Conservation (phyloP, 2,797 vertebrate species). For the Malacoraja senta region DNA sequence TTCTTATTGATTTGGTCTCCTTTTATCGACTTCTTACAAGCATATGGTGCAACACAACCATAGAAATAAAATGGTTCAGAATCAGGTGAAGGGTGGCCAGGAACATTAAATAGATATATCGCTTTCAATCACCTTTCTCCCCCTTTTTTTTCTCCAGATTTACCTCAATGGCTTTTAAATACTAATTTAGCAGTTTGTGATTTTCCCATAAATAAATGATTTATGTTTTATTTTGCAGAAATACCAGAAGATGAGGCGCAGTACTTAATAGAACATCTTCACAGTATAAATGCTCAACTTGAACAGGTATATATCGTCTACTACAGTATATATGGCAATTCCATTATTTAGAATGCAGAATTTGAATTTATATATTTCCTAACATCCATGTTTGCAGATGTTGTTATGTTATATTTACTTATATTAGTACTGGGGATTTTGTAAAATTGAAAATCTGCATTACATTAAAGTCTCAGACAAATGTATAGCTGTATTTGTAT, state of each 20-base stretch:
- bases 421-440: not conserved
- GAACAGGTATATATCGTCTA: conserved; percentile 11
- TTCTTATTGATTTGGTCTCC: too few species aligned
- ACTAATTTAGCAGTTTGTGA: not conserved
- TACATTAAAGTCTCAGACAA: not conserved
- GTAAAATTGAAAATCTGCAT: not conserved
- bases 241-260: conserved; percentile 42
- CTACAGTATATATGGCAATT: not conserved
- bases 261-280: conserved; percentile 37
- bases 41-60: too few species aligned
- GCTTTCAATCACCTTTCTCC: too few species aligned
- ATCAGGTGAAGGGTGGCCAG: too few species aligned
- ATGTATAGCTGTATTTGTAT: not conserved
- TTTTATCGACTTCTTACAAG: too few species aligned
- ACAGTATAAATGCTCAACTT: conserved; percentile 35
- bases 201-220: not conserved
- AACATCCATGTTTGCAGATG: not conserved
- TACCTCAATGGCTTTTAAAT: not conserved
- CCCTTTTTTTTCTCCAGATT: too few species aligned
- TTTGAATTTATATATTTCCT: not conserved
- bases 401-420: not conserved
- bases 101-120: too few species aligned
- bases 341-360: not conserved
- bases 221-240: conserved; percentile 38
- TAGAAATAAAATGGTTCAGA: too few species aligned